These are phyloP conservation scores for Xyrauchen texanus DNA, from an alignment of 2,113 vertebrate genomes.

Conservation along the genomic window DNA sequence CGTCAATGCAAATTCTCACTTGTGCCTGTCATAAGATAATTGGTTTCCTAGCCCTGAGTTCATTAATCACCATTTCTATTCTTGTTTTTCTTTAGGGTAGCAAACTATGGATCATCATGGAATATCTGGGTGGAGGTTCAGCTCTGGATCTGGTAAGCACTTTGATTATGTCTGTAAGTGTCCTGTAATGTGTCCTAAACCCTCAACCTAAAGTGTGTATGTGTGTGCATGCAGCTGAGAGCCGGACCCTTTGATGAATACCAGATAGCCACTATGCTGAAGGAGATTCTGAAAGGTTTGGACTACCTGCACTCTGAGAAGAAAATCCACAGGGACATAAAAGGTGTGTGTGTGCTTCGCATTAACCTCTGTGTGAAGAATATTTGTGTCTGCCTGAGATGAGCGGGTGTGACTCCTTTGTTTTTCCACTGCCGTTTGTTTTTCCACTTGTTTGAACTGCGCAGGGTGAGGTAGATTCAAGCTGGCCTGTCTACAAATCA, in stretches of 20 bases:
- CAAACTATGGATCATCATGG: slow-evolving; percentile 84
- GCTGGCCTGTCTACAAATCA: neutral
- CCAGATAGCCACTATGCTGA: slow-evolving; percentile 90
- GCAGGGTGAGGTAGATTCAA: neutral
- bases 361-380: neutral
- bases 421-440: slow-evolving; percentile 30
- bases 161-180: neutral
- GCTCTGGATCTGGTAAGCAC: slow-evolving; percentile 79
- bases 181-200: neutral
- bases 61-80: neutral
- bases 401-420: slow-evolving; percentile 39
- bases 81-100: slow-evolving; percentile 64
- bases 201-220: neutral
- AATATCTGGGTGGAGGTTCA: slow-evolving; percentile 79
- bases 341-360: slow-evolving; percentile 71
- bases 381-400: slow-evolving; percentile 1
- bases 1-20: neutral
- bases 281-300: slow-evolving; percentile 88
- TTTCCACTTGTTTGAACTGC: slow-evolving; percentile 36
- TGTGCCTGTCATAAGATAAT: neutral
- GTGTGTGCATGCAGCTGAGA: slow-evolving; percentile 73
- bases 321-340: slow-evolving; percentile 92
- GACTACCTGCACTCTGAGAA: slow-evolving; percentile 91
- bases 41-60: neutral
- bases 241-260: slow-evolving; percentile 88